Conservation (phyloP, 2,888 invertebrate species). For the Drosophila nr. perissopoda region DNA sequence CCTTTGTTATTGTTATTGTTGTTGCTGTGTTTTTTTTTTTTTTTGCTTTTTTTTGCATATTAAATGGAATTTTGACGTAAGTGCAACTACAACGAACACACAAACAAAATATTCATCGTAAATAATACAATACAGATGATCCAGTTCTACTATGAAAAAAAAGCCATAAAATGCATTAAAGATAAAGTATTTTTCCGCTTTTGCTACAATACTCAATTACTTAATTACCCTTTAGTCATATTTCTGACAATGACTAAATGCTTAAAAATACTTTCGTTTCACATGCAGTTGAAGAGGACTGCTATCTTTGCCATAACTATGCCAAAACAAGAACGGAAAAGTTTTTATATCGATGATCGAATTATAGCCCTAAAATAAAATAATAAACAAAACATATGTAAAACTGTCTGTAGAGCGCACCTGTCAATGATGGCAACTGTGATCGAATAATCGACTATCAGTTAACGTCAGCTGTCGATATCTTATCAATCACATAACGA, state of each 20-base stretch:
- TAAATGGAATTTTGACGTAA: slow-evolving; percentile 62
- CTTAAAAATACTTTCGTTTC: neutral
- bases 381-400: neutral
- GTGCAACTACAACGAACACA: slow-evolving; percentile 28
- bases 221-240: neutral
- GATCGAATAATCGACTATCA: slow-evolving; percentile 32
- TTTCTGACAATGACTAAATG: neutral
- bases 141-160: neutral
- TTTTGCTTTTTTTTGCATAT: slow-evolving; percentile 61
- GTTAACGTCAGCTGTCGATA: slow-evolving; percentile 49
- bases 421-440: slow-evolving; percentile 18
- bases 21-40: slow-evolving; percentile 9
- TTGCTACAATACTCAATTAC: neutral
- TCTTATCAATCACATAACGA: slow-evolving; percentile 63
- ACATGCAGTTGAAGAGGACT: neutral
- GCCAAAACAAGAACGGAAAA: neutral
- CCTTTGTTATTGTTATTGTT: slow-evolving; percentile 41
- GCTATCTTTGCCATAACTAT: neutral
- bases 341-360: slow-evolving; percentile 5
- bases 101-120: slow-evolving; percentile 26
- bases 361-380: neutral
- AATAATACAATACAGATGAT: slow-evolving; percentile 21
- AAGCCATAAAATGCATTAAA: neutral
- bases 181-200: neutral
- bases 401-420: neutral